Evolutionary conservation across 2,797 vertebrate genomes (phyloP), one percentile per base, ranked within the genome.

Genomic region (Semotilus atromaculatus): DNA sequence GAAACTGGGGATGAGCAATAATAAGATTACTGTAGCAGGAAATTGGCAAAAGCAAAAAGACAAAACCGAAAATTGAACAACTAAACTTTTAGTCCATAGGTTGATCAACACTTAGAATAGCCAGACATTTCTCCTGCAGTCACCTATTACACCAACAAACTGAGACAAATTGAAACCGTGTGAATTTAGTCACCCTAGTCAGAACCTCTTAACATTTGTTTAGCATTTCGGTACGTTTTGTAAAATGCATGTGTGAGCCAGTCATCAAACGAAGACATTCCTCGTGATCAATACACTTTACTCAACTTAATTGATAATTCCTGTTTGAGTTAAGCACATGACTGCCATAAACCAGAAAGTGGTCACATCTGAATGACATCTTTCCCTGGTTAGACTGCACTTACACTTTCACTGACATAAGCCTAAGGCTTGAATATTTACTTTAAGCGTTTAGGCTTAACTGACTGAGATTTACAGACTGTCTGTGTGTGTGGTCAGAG

Each of bases 1-100:
- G 70, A 88, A 86, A 90, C 79, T 45, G 36, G 26, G 16, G 45
- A 43, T 66, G 36, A 14, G 78, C 26, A 40, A 48, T 5, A 55
- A 43, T 31, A 19, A 26, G 31, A 62, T 23, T 53, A 62, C 53
- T 1, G 11, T 68, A 9, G 26, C n/a, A 14, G 26, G 21, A 84
- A 31, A 74, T 48, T 60, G 66, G 72, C 2, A 8, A 45, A 67
- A 14, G 58, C 64, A 18, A 70, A 82, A 74, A 43, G 21, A 79
- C 21, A 26, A 16, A 81, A 67, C 2, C 1, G 51, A 45, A 60
- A 58, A 60, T 26, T 14, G 0, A 6, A 58, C 19, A 81, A 23
- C 21, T 6, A n/a, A 71, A 31, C 36, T 31, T 64, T 26, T 58
- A 48, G 21, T 16, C 40, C 45, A 67, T 66, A 40, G 1, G 45